Base-by-base conservation (phyloP, 1,140 invertebrate species). In the Drosophila orosa region DNA sequence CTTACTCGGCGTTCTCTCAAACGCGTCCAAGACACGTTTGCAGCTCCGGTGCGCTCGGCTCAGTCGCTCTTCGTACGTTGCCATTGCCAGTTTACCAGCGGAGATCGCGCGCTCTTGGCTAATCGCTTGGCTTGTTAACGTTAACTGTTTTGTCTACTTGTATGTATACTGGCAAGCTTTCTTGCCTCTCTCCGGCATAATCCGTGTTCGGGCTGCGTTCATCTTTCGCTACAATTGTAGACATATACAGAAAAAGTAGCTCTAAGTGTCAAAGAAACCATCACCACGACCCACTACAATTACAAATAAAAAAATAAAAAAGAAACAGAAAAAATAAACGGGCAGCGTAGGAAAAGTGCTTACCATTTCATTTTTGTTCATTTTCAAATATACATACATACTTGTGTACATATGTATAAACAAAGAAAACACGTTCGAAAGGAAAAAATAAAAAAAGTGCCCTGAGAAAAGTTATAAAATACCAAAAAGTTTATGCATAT, bases 1-100 rank as follows among this genome's bases (percentile, higher is more conserved):
- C 42, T 75, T 45, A 56, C 52, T 58, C 19, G n/a, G 37, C 22
- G 29, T 35, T 71, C 72, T 74, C 58, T 68, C 57, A 55, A 56
- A 50, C 33, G 47, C 66, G 65, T 79, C 55, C 75, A 84, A 84
- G 80, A 83, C 80, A 84, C 80, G 75, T 84, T 84, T 79, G 72
- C 75, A 84, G 71, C 80, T 82, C 68, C 56, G 79, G 57, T 78
- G 57, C 71, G 79, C 61, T 78, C 69, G 48, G 68, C 80, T 79
- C 72, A 84, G 80, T 83, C 67, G 75, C 80, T 84, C 78, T 76
- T 72, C 40, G 78, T 79, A 54, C 75, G 58, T 84, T 67, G 75
- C 65, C 75, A 78, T 59, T 58, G 69, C 58, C 71, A 83, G 80
- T 55, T 83, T 69, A 68, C 39, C 57, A 71, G 74, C 58, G 73